Evolutionary conservation across 2,888 invertebrate genomes (phyloP).

Genomic region (Ophion slaviceki): DNA sequence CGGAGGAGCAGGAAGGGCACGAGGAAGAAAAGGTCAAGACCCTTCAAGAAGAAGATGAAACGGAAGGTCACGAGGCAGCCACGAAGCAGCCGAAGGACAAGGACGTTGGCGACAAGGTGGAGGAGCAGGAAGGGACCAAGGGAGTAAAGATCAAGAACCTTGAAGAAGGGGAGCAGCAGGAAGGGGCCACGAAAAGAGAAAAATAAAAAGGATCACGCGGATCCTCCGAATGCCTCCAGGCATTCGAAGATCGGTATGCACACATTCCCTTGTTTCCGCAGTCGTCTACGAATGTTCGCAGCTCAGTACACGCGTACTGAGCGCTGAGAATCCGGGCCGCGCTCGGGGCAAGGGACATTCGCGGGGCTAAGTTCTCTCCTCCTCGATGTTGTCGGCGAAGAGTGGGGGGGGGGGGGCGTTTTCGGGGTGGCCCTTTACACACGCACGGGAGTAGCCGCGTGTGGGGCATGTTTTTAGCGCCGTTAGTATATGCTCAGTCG

Average conservation of each 20-base stretch:
- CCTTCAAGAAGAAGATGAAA: not conserved
- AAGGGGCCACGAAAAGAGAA: not conserved
- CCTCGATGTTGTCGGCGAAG: constrained; percentile 48
- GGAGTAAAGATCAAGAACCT: constrained; percentile 1
- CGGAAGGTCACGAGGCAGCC: not conserved
- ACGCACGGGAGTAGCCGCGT: constrained; percentile 4
- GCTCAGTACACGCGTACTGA: constrained; percentile 25
- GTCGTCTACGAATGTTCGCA: constrained; percentile 47
- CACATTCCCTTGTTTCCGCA: constrained; percentile 42
- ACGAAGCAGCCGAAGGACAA: not conserved
- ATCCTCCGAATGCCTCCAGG: constrained; percentile 47
- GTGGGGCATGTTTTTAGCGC: constrained; percentile 78
- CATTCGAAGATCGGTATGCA: constrained; percentile 66
- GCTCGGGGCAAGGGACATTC: constrained; percentile 25
- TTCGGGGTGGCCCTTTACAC: constrained; percentile 42
- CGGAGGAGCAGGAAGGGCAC: not conserved
- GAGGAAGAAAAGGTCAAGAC: not conserved
- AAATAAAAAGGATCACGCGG: constrained; percentile 8
- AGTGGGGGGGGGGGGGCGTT: constrained; percentile 48
- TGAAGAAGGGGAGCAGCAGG: constrained; percentile 19
- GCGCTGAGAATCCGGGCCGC: constrained; percentile 14
- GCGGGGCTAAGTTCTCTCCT: constrained; percentile 62
- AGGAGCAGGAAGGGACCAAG: constrained; percentile 3
- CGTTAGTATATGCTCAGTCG: constrained; percentile 80
- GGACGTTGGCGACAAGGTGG: constrained; percentile 32